Base-by-base conservation (phyloP, 2,797 vertebrate species). In the Pachyuromys duprasi region DNA sequence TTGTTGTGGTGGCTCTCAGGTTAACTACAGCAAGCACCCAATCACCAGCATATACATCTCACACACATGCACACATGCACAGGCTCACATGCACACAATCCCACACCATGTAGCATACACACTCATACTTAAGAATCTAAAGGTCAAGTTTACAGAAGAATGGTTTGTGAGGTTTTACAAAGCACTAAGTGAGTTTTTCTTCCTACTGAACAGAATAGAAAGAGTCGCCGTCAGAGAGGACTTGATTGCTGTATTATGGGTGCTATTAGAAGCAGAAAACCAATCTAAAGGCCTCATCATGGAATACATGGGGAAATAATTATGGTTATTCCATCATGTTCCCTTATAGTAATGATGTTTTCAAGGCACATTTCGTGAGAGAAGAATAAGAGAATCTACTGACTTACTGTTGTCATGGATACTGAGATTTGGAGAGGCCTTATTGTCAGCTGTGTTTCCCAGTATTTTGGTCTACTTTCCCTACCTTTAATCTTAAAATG, bases 191-290 rank as follows among this genome's bases (percentile, higher is more conserved):
- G 63, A 79, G 17, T 74, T 70, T 90, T n/a, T 57, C 53, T 97
- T 95, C 89, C 70, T 84, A 90, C 45, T 83, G 70, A 84, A 83
- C 65, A 90, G 86, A 72, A 87, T 76, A 63, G 67, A 95, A 79
- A 81, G 24, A 79, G 49, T 83, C 49, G 63, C 14, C 20, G 6
- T 22, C 6, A 2, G 31, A 20, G 15, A 4, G 33, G 18, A 63
- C 42, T 70, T 83, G 53, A 45, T 33, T 75, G 55, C 67, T 81
- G 14, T 36, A 78, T 75, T 55, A 75, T 5, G 1, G 53, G 60
- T 76, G 60, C 60, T 31, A 42, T 22, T 80, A 42, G 45, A 91
- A 67, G 24, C 18, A 24, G 36, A 8, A 79, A 94, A 72, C 60
- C n/a, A 72, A 89, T 70, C 86, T 70, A 55, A 89, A 83, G 24